Conservation (phyloP, 2,113 vertebrate genomes). For the Phyllopteryx taeniolatus region DNA sequence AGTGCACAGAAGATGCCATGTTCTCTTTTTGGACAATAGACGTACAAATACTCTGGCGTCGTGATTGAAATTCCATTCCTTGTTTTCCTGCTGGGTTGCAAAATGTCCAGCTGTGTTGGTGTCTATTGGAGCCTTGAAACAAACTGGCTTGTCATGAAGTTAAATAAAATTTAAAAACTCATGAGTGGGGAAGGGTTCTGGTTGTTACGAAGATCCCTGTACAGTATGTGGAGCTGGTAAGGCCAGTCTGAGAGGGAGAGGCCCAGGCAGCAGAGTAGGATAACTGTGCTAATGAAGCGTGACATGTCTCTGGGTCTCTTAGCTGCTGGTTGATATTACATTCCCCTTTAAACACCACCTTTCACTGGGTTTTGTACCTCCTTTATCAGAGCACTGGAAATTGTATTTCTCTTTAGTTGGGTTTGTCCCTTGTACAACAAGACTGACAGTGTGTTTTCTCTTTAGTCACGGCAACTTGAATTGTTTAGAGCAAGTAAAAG, state of each 20-base stretch:
- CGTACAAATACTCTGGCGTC: no score
- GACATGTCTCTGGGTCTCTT: neutral
- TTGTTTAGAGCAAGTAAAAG: no score
- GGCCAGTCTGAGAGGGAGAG: neutral
- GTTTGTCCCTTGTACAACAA: no score
- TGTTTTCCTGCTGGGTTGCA: no score
- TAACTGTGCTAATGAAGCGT: conserved; percentile 20
- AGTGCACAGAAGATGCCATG: no score
- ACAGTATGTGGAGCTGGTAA: neutral
- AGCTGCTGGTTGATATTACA: neutral
- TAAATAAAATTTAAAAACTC: no score
- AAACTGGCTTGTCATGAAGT: conserved; percentile 11
- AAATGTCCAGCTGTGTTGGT: no score
- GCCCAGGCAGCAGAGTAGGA: neutral
- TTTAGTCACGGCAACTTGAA: no score
- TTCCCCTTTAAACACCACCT: neutral
- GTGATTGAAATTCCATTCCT: no score
- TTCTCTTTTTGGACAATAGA: no score
- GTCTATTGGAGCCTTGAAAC: neutral
- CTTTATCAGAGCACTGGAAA: neutral
- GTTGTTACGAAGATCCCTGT: neutral
- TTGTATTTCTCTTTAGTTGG: neutral
- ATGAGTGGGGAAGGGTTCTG: no score
- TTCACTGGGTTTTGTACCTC: neutral
- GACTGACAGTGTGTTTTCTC: no score